Conservation (phyloP, 1,140 invertebrate species). For the Neodiprion pinetum region DNA sequence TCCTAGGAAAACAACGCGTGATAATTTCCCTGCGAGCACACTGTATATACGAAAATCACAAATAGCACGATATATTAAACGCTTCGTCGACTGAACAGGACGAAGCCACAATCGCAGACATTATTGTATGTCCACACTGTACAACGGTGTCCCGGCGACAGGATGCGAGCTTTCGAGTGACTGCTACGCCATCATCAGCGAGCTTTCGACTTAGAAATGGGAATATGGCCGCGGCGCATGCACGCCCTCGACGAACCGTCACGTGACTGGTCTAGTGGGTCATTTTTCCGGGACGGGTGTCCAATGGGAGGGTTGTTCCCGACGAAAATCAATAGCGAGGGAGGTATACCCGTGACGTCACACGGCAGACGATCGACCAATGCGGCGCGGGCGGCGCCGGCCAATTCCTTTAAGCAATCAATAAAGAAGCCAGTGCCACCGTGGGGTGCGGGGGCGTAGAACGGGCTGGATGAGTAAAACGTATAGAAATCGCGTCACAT, state of each 20-base stretch:
- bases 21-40: background rate
- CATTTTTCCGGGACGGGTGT: slow-evolving; percentile 8
- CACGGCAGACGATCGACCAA: slow-evolving; percentile 55
- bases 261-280: slow-evolving; percentile 16
- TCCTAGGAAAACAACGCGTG: background rate
- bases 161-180: slow-evolving; percentile 13
- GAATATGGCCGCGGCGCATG: slow-evolving; percentile 10
- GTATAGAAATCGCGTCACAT: slow-evolving; percentile 4
- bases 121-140: slow-evolving; percentile 38
- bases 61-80: background rate
- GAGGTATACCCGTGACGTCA: slow-evolving; percentile 51
- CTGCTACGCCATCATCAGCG: slow-evolving; percentile 14
- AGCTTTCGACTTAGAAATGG: slow-evolving; percentile 19
- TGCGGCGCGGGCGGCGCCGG: slow-evolving; percentile 56
- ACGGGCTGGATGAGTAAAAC: background rate
- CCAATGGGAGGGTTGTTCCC: background rate
- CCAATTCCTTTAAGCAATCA: slow-evolving; percentile 57
- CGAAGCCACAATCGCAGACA: slow-evolving; percentile 32
- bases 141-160: slow-evolving; percentile 25
- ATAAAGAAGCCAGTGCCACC: slow-evolving; percentile 48
- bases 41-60: slow-evolving; percentile 12
- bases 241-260: slow-evolving; percentile 7
- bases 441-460: background rate
- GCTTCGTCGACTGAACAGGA: background rate
- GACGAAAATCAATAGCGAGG: slow-evolving; percentile 56